phyloP scores from a whole-genome alignment of 2,888 invertebrate genomes.

The Furcula furcula region DNA sequence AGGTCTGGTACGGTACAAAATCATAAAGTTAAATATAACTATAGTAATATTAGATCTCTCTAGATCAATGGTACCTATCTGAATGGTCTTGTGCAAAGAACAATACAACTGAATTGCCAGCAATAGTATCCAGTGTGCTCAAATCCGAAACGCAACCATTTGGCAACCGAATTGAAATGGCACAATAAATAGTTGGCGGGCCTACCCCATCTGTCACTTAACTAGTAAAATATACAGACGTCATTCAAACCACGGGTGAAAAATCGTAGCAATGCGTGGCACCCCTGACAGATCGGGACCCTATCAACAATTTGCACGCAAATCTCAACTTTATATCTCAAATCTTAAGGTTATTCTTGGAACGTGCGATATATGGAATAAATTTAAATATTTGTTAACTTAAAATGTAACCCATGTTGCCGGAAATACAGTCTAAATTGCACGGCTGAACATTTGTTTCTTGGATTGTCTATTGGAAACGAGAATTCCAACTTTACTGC shows the following conservation, averaged over 20 bases:
- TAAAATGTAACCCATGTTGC: constrained; percentile 81
- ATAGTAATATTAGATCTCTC: no score
- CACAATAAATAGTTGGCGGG: constrained; percentile 78
- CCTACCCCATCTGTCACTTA: constrained; percentile 79
- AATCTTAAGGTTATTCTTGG: constrained; percentile 48
- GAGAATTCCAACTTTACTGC: constrained; percentile 45
- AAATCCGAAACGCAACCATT: constrained; percentile 47
- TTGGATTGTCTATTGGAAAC: constrained; percentile 39
- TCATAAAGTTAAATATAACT: no score
- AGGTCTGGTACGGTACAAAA: no score
- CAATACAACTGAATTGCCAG: constrained; percentile 64
- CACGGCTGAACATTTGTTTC: constrained; percentile 74
- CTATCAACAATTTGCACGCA: constrained; percentile 12
- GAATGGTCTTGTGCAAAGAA: constrained; percentile 31
- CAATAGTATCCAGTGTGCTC: background rate
- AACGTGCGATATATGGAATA: constrained; percentile 53
- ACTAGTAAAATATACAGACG: constrained; percentile 80
- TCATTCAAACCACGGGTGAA: constrained; percentile 73
- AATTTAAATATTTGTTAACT: constrained; percentile 81
- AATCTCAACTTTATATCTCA: constrained; percentile 24
- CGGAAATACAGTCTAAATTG: constrained; percentile 81
- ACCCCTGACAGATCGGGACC: constrained; percentile 52
- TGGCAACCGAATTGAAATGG: constrained; percentile 73
- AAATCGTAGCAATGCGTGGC: constrained; percentile 64
- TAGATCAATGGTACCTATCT: no score